Evolutionary conservation across 1,140 invertebrate genomes (phyloP).

Genomic region (Lepidurus arcticus): DNA sequence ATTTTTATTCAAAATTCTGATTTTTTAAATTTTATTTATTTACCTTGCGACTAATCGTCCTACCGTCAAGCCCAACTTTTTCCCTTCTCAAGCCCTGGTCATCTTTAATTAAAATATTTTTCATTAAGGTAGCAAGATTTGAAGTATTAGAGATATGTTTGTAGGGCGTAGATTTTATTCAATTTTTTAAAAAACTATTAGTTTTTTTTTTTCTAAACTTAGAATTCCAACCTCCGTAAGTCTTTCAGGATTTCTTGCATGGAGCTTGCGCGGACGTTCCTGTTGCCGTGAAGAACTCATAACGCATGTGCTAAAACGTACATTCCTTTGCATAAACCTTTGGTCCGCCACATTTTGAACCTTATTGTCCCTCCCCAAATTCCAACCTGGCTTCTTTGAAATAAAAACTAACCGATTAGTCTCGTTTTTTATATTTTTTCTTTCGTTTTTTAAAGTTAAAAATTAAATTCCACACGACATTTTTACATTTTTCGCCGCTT

Average conservation of each 20-base stretch:
- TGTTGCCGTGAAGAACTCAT: background rate
- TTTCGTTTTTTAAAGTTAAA: background rate
- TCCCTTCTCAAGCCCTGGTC: background rate
- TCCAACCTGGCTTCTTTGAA: slow-evolving; percentile 16
- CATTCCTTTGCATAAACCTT: background rate
- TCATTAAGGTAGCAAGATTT: background rate
- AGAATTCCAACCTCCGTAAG: background rate
- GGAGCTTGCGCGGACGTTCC: background rate
- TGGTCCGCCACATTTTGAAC: background rate
- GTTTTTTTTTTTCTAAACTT: background rate
- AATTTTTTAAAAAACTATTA: background rate
- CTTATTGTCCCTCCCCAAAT: background rate
- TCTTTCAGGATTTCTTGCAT: background rate
- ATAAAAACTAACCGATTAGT: background rate
- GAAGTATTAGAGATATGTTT: too few species aligned
- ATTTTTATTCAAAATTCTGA: background rate
- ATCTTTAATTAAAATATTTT: background rate
- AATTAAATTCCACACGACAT: background rate
- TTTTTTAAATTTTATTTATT: background rate
- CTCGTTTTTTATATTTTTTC: background rate
- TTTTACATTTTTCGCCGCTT: background rate
- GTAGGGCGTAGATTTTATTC: too few species aligned
- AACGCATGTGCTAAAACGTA: background rate
- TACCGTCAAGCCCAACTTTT: background rate
- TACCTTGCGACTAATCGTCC: background rate